Evolutionary conservation across 2,113 vertebrate genomes (phyloP).

Genomic region (Salminus brasiliensis): DNA sequence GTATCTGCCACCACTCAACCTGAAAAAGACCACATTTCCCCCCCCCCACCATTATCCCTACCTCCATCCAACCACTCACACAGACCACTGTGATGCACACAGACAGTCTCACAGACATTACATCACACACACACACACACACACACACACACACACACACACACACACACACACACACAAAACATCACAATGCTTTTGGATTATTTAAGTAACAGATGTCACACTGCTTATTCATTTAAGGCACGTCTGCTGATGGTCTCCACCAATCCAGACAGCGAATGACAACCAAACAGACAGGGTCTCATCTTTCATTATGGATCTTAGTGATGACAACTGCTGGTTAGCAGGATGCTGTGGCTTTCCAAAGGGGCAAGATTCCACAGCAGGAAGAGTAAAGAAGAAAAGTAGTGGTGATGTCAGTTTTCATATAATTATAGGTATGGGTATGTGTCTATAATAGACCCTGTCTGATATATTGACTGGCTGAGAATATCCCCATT

Average conservation of each 20-base stretch:
- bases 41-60: neutral
- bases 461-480: too few relatives aligned
- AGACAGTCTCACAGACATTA: constrained; percentile 7
- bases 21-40: neutral
- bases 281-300: constrained; percentile 33
- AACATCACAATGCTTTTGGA: neutral
- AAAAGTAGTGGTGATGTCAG: neutral
- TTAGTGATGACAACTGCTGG: neutral
- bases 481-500: too few relatives aligned
- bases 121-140: too few relatives aligned
- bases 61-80: neutral
- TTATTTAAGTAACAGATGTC: constrained; percentile 24
- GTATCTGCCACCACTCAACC: neutral
- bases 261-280: constrained; percentile 17
- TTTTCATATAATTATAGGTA: too few relatives aligned
- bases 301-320: constrained; percentile 16
- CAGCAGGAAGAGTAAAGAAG: neutral
- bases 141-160: neutral
- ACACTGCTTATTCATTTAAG: constrained; percentile 14
- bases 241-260: constrained; percentile 18
- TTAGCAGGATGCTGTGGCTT: neutral
- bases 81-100: neutral
- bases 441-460: too few relatives aligned
- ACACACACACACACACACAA: constrained; percentile 1
- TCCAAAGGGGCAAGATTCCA: constrained; percentile 8